Percentiles rank a stretch among this genome's conserved stretches.
These are phyloP conservation scores for Lepidurus arcticus DNA, from an alignment of 1,140 invertebrate species.

Conservation along the genomic window DNA sequence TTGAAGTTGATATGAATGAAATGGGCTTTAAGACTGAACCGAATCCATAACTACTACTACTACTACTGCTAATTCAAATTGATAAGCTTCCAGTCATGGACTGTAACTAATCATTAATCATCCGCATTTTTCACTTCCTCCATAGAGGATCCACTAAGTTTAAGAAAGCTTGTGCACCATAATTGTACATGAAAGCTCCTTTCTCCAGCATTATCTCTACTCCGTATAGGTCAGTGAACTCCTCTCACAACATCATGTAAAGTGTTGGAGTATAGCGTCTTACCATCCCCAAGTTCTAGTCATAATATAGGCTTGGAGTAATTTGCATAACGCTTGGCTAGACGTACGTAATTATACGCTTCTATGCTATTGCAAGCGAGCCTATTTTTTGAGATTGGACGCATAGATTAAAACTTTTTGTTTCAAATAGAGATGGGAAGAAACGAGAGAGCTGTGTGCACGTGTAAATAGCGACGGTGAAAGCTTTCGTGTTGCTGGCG, in stretches of 20 bases:
- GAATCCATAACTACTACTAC: too few relatives aligned
- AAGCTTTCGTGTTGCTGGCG: not conserved
- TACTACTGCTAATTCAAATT: too few relatives aligned
- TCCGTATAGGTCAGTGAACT: not conserved
- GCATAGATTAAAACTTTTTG: not conserved
- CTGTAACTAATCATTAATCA: too few relatives aligned
- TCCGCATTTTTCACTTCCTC: too few relatives aligned
- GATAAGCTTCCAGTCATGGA: too few relatives aligned
- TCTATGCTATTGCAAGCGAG: not conserved
- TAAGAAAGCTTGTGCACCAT: slow-evolving; percentile 1
- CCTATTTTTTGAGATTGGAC: not conserved
- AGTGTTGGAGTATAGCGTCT: not conserved
- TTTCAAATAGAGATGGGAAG: not conserved
- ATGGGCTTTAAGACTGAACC: too few relatives aligned
- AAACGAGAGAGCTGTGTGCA: not conserved
- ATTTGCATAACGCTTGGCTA: slow-evolving; percentile 1
- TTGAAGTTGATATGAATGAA: too few relatives aligned
- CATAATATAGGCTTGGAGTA: not conserved
- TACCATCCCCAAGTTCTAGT: not conserved
- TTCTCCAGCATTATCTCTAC: not conserved
- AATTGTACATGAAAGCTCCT: not conserved
- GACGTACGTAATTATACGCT: not conserved
- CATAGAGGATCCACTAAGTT: not conserved
- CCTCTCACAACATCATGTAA: not conserved
- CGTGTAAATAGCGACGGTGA: not conserved